Evolutionary conservation across 1,140 invertebrate genomes (phyloP), one percentile per base, ranked within the genome.

Genomic region (Brachionus rotundiformis): DNA sequence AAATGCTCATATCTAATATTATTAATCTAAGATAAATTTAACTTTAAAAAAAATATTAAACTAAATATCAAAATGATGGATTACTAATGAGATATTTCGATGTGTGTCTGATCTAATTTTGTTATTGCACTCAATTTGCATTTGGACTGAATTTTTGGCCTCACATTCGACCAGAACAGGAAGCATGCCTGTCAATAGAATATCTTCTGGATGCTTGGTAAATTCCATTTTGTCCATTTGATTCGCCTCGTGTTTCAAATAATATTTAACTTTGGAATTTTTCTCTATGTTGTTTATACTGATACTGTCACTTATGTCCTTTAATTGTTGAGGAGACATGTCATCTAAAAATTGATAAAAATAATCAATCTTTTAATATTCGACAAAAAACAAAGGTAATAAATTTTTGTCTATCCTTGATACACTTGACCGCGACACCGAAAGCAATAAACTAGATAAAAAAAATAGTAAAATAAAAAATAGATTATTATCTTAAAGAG

Each of bases 91-190:
- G 23, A 36, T 59, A 33, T 59, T 77, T 77, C 19, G 23, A 29
- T 77, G 27, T 4, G 33, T 19, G 29, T 77, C 29, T 8, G 41
- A 23, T 59, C 49, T 27, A 25, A 77, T 59, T 29, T 54, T 49
- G 31, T 47, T 77, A 11, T 49, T 59, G 44, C 75, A 77, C 36
- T 77, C 44, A 6, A 77, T 49, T 44, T 54, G 44, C 6, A 44
- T 77, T 54, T 59, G 36, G 19, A 77, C 33, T 11, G 75, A 49
- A 19, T 77, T 77, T 31, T 33, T 29, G 6, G 44, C 75, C n/a
- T 29, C 19, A 23, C 75, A 77, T 44, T 77, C n/a, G 5, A 77
- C 29, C 75, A 77, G 23, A 44, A 77, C 75, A n/a, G 75, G 75
- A n/a, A 77, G 23, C 13, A 49, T 19, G 41, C 75, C 75, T 47